Evolutionary conservation across 2,797 vertebrate genomes (phyloP), one percentile per base, ranked within the genome.

Genomic region (Staurois parvus): DNA sequence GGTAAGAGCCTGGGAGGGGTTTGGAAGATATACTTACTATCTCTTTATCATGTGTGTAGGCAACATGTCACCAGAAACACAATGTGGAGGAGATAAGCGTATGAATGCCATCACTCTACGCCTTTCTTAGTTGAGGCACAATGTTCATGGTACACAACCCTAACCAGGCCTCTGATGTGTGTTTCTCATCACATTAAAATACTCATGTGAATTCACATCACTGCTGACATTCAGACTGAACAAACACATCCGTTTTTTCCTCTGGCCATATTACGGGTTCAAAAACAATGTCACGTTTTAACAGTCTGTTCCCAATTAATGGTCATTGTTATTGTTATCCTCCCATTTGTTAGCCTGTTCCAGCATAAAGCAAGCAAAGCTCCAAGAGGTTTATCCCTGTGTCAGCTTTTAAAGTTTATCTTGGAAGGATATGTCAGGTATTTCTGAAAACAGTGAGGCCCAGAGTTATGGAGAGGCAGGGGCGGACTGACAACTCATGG

Each of bases 1-100:
- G 0, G 96, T 96, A 85, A 93, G 90, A 56, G 52, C 52, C 30
- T 11, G 56, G 45, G 24, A 13, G 42, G 81, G 68, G 80, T 48
- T 68, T 64, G 67, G 76, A 56, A 28, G 75, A 4, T 17, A 34
- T 4, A 32, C 5, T 30, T 11, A 79, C 72, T 83, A 87, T 87
- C 85, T 87, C 15, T 69, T 72, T 59, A 24, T 40, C 30, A 69
- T 68, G 56, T 45, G 52, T 78, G 79, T 37, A 28, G 45, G 12
- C 28, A 69, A 24, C 45, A 85, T 34, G 73, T 81, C 42, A 85
- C 26, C n/a, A 73, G 56, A 29, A 72, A 42, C 79, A 82, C 66
- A 72, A 64, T 67, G 72, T 30, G 56, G 21, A 21, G 26, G 37
- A 79, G 85, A 86, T 86, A 86, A 86, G 79, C 28, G 40, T 26